Evolutionary conservation across 2,888 invertebrate genomes (phyloP), one percentile per base, ranked within the genome.

Genomic region (Spodoptera exigua): DNA sequence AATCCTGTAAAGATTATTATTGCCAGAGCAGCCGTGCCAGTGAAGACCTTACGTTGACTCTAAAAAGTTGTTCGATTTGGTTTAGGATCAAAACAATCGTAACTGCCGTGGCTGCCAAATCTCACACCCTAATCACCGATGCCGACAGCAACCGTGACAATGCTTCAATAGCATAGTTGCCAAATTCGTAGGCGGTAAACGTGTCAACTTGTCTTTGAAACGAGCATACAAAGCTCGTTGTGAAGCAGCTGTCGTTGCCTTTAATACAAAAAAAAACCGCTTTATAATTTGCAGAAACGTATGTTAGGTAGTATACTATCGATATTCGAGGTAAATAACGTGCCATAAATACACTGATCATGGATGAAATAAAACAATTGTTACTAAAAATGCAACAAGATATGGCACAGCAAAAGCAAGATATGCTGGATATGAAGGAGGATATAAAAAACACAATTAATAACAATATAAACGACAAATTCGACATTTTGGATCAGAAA

Each of bases 221-320:
- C 34, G 3, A 34, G 4, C 34, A 34, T 34, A 34, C 34, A 0
- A 34, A 34, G 34, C 34, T 34, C 34, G 34, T 34, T 34, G 34
- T 34, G 34, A 34, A 34, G 34, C 34, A 34, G 34, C 4, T 34
- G 34, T 34, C 34, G 34, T 34, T 34, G 34, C 34, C 3, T 34
- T 3, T 34, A 34, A 34, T 34, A 34, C 34, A 34, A 34, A 34
- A 34, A 34, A 34, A 32, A n/a, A n/a, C 34, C 34, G 34, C 34
- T 34, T 34, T 34, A 34, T 34, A 34, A 34, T 34, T 34, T 34
- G 34, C 34, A 34, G 52, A 35, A 47, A 36, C 7, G 7, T 36
- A 11, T 55, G n/a, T n/a, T n/a, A n/a, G n/a, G n/a, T n/a, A n/a
- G n/a, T n/a, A n/a, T n/a, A n/a, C n/a, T n/a, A n/a, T n/a, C n/a